Base-by-base conservation (phyloP, 1,140 invertebrate species). In the Ylistrum balloti region DNA sequence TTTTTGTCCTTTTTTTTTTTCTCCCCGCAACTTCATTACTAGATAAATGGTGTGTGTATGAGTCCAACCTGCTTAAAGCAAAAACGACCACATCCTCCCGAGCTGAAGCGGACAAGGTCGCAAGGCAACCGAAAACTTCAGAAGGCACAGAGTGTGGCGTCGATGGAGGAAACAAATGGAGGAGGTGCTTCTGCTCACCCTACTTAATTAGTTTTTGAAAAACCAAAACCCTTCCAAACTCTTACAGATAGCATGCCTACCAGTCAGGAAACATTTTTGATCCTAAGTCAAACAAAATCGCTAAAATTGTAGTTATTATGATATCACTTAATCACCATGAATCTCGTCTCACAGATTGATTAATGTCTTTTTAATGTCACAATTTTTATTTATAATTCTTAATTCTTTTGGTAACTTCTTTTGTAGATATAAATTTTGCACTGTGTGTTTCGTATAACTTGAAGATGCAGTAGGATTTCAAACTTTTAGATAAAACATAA, bases 41-140 rank as follows among this genome's bases (percentile, higher is more conserved):
- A 98, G 98, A 98, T 98, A 97, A 98, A 98, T 97, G 98, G 97
- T 96, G 97, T 97, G 96, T 97, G 97, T 97, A 96, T 97, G 93
- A 97, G 97, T 94, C 97, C 97, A 91, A 97, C 97, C 91, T 95
- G 92, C 89, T 89, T 90, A 88, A 95, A 94, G 91, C 93, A 94
- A 92, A 95, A 94, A 93, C 94, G 94, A 92, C 93, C 93, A 41
- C 94, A 93, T 32, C 93, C 93, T 86, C 95, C 96, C 33, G 96
- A 96, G 91, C 91, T 96, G 93, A 95, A 95, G 93, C 93, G 96
- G 88, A 96, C 95, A 45, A 96, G 95, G 91, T 96, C 96, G 28
- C 96, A 96, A 95, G 96, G 96, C 96, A 95, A 92, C 89, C 95
- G 92, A 88, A 94, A 95, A 93, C 93, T 96, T 89, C 94, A 95